phyloP scores from a whole-genome alignment of 2,113 vertebrate genomes.

The Eonycteris spelaea region DNA sequence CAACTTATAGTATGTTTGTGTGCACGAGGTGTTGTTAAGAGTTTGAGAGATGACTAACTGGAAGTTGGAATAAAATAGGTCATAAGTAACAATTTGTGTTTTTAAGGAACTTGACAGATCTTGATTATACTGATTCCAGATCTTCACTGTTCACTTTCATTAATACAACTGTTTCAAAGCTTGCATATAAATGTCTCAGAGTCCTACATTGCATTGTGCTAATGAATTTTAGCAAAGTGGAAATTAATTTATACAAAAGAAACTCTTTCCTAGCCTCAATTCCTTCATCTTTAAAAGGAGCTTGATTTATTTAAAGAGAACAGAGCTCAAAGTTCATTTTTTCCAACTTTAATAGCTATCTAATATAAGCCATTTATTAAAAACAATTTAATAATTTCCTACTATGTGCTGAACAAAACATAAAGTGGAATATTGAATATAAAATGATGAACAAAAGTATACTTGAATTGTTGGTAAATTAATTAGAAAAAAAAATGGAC shows the following conservation, averaged over 20 bases:
- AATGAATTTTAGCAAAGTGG: not conserved
- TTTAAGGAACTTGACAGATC: not conserved
- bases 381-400: constrained; percentile 46
- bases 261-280: not conserved
- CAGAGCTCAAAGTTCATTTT: not conserved
- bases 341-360: not conserved
- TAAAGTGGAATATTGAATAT: not conserved
- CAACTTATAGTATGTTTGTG: not conserved
- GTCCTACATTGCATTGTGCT: not conserved
- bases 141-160: not conserved
- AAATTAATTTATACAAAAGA: not conserved
- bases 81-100: not conserved
- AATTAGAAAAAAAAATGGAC: constrained; percentile 13
- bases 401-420: not conserved
- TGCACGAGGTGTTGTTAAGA: not conserved
- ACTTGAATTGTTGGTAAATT: not conserved
- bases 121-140: not conserved
- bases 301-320: constrained; percentile 25
- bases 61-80: not conserved
- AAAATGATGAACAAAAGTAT: not conserved
- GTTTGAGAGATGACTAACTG: not conserved
- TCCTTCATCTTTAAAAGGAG: not conserved
- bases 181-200: not conserved
- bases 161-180: not conserved
- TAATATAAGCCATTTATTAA: constrained; percentile 53